Evolutionary conservation across 2,797 vertebrate genomes (phyloP).

Genomic region (Oryzias dopingdopingensis): DNA sequence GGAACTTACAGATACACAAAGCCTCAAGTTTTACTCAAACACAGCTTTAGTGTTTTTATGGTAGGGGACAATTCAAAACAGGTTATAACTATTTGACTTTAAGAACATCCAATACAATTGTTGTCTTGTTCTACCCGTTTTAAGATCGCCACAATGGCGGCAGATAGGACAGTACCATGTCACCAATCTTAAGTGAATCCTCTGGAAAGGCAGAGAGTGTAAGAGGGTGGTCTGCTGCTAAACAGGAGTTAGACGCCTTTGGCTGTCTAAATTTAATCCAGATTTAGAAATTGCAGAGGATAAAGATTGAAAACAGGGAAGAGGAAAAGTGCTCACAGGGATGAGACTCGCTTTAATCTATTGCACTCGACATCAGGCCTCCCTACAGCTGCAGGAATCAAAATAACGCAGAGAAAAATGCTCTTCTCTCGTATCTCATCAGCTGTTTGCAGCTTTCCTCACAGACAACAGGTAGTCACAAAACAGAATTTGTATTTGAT

Average conservation of each 20-base stretch:
- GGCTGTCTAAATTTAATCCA: slow-evolving; percentile 68
- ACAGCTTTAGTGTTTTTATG: slow-evolving; percentile 73
- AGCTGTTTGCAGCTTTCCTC: slow-evolving; percentile 65
- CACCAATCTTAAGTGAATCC: slow-evolving; percentile 77
- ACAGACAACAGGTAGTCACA: slow-evolving; percentile 76
- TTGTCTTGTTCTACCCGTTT: slow-evolving; percentile 83
- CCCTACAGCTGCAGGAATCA: slow-evolving; percentile 61
- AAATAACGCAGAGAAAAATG: slow-evolving; percentile 14
- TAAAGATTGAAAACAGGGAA: slow-evolving; percentile 38
- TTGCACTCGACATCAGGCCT: slow-evolving; percentile 79
- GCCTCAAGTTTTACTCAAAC: slow-evolving; percentile 74
- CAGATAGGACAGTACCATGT: slow-evolving; percentile 82
- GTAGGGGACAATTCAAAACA: slow-evolving; percentile 66
- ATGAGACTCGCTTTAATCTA: slow-evolving; percentile 60
- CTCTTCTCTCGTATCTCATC: slow-evolving; percentile 28
- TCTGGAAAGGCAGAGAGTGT: slow-evolving; percentile 82
- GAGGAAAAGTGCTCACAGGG: slow-evolving; percentile 52
- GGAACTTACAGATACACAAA: slow-evolving; percentile 73
- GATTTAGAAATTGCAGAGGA: slow-evolving; percentile 54
- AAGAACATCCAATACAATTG: slow-evolving; percentile 83
- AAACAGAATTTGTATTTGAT: slow-evolving; percentile 79
- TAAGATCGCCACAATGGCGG: slow-evolving; percentile 71
- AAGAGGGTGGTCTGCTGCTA: slow-evolving; percentile 81
- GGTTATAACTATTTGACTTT: slow-evolving; percentile 81
- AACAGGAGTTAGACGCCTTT: slow-evolving; percentile 64